Evolutionary conservation across 2,113 vertebrate species (phyloP), one percentile per base, ranked within the genome.

Genomic region (Gadus macrocephalus): DNA sequence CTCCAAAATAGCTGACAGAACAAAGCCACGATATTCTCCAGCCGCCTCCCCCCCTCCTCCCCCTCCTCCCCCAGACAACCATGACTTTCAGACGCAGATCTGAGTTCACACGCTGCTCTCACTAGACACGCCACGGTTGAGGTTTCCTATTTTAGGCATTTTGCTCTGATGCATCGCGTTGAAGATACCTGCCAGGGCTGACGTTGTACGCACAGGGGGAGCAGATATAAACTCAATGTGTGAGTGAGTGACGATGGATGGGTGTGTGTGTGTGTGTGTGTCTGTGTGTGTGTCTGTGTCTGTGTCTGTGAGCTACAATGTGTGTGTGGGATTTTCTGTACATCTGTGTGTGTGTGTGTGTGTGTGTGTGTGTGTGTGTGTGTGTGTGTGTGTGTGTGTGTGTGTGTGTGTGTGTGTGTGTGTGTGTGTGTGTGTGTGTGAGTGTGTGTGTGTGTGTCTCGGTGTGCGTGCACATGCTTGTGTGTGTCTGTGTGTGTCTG

Each of bases 151-250:
- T 27, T 20, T 25, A 27, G 20, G 17, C 20, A 5, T 31, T 73
- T 59, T 78, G 70, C 80, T 79, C 69, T 66, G 75, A 67, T 74
- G 68, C 76, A 81, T 82, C 72, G 76, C 68, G 76, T 64, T 49
- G 64, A 67, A 73, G 85, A 75, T 65, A 75, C 64, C 71, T 27
- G 27, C 15, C 16, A 66, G 58, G 20, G 20, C 53, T 2, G 15
- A 49, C n/a, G 28, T 42, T 53, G 66, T 38, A 35, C 38, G 14
- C 68, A n/a, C 20, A 66, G 63, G 59, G 61, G 22, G 15, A 3
- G 15, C 9, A 17, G 55, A n/a, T 49, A 49, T 35, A 16, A 55
- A 55, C 53, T 55, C 53, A 3, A 55, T 16, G 58, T 58, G 27
- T 27, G 56, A 53, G 49, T 38, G 60, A 35, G 2, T n/a, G 55